A percentile compares a stretch with the other conserved stretches of the same genome.
These are phyloP conservation scores for Colletes latitarsis DNA, from an alignment of 1,140 invertebrate genomes.

Conservation along the genomic window DNA sequence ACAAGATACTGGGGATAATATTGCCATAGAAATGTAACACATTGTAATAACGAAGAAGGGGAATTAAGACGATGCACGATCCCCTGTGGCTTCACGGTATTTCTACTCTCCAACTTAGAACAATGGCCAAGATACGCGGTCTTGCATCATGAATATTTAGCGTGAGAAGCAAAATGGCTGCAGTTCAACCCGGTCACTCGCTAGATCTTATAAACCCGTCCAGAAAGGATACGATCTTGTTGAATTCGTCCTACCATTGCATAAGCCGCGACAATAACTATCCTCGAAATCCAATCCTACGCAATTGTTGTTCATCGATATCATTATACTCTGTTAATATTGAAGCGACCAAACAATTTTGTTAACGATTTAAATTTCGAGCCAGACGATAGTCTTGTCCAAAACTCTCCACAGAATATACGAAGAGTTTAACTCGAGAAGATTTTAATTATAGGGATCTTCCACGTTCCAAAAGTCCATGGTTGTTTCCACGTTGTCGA, in stretches of 20 bases:
- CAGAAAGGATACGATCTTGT: constrained; percentile 29
- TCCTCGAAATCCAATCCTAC: too few relatives aligned
- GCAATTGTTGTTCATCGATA: too few relatives aligned
- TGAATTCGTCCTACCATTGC: constrained; percentile 23
- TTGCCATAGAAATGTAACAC: constrained; percentile 41
- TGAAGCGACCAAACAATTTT: too few relatives aligned
- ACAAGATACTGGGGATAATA: constrained; percentile 3
- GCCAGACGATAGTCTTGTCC: too few relatives aligned
- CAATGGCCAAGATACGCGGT: constrained; percentile 68
- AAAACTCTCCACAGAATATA: too few relatives aligned
- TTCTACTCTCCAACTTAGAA: constrained; percentile 57
- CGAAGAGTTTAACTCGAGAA: too few relatives aligned
- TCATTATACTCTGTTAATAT: too few relatives aligned
- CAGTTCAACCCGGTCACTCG: constrained; percentile 33
- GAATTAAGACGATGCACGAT: constrained; percentile 41
- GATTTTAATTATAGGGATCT: too few relatives aligned
- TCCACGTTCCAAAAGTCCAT: too few relatives aligned
- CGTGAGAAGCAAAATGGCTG: constrained; percentile 44
- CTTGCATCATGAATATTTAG: constrained; percentile 72
- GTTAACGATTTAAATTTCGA: too few relatives aligned
- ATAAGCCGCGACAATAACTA: too few relatives aligned
- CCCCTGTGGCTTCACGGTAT: constrained; percentile 53
- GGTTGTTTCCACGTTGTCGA: too few relatives aligned
- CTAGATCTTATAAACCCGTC: constrained; percentile 27
- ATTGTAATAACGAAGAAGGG: constrained; percentile 26